These are phyloP conservation scores for Gnathonemus longibarbis DNA, from an alignment of 2,113 vertebrate genomes.

Conservation along the genomic window DNA sequence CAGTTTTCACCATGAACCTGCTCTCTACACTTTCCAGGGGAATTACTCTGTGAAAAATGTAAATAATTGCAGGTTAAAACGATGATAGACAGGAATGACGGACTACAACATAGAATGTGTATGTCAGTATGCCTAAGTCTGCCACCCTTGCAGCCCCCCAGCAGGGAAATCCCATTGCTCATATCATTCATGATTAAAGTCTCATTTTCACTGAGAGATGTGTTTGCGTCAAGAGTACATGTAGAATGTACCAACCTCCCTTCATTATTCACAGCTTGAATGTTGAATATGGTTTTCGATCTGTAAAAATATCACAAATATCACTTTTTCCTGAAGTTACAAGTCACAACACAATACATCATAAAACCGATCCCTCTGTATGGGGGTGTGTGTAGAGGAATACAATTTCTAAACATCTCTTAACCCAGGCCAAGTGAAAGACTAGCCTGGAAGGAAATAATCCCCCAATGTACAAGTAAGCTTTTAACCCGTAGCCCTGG, in stretches of 20 bases:
- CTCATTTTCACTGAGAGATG: background rate
- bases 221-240: background rate
- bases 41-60: constrained; percentile 63
- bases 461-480: background rate
- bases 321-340: background rate
- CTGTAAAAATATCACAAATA: constrained; percentile 45
- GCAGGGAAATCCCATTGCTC: background rate
- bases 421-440: background rate
- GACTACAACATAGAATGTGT: background rate
- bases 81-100: background rate
- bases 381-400: background rate
- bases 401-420: background rate
- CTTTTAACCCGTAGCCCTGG: background rate
- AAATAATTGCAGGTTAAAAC: background rate
- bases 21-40: constrained; percentile 70
- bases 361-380: background rate
- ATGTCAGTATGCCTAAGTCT: background rate
- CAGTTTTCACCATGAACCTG: constrained; percentile 78
- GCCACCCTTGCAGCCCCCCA: background rate
- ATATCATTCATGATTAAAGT: background rate
- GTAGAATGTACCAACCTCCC: constrained; percentile 68
- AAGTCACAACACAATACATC: background rate
- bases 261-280: constrained; percentile 85
- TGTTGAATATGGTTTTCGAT: constrained; percentile 76
- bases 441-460: background rate